phyloP scores from a whole-genome alignment of 2,113 vertebrate species.

The Scomber scombrus region DNA sequence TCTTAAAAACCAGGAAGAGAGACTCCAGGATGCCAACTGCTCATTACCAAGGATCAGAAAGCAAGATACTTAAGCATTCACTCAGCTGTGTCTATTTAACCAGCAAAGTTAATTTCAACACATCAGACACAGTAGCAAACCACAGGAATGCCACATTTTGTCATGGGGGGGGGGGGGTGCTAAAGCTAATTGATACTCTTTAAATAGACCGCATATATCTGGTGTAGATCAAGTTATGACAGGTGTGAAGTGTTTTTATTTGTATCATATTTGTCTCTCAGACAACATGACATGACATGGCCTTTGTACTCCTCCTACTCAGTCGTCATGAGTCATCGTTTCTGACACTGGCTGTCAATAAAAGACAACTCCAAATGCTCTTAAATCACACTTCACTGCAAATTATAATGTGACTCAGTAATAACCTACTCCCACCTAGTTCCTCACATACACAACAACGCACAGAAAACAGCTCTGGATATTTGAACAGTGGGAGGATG shows the following conservation, averaged over 20 bases:
- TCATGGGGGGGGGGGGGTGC: background rate
- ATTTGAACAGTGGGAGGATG: slow-evolving; percentile 75
- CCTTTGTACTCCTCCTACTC: background rate
- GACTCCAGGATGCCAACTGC: slow-evolving; percentile 78
- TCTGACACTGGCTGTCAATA: slow-evolving; percentile 31
- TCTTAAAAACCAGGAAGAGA: slow-evolving; percentile 83
- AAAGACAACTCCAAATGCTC: slow-evolving; percentile 17
- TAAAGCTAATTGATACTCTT: slow-evolving; percentile 37
- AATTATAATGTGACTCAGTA: slow-evolving; percentile 18
- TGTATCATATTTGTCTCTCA: slow-evolving; percentile 41
- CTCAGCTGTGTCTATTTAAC: slow-evolving; percentile 35
- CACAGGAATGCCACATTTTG: slow-evolving; percentile 60
- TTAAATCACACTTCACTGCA: slow-evolving; percentile 34
- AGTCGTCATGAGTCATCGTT: slow-evolving; percentile 43
- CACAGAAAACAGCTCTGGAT: slow-evolving; percentile 50
- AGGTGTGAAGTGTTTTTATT: slow-evolving; percentile 43
- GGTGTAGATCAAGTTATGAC: slow-evolving; percentile 59
- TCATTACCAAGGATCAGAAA: slow-evolving; percentile 53
- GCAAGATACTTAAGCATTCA: slow-evolving; percentile 28
- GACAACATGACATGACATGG: slow-evolving; percentile 19
- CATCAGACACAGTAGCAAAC: slow-evolving; percentile 69
- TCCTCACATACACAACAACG: background rate
- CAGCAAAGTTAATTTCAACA: slow-evolving; percentile 37
- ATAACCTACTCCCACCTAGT: slow-evolving; percentile 25
- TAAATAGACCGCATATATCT: slow-evolving; percentile 17